Percentiles rank a stretch among this genome's conserved stretches.
Evolutionary conservation across 2,888 invertebrate genomes (phyloP).

Genomic region (Euproctis similis): DNA sequence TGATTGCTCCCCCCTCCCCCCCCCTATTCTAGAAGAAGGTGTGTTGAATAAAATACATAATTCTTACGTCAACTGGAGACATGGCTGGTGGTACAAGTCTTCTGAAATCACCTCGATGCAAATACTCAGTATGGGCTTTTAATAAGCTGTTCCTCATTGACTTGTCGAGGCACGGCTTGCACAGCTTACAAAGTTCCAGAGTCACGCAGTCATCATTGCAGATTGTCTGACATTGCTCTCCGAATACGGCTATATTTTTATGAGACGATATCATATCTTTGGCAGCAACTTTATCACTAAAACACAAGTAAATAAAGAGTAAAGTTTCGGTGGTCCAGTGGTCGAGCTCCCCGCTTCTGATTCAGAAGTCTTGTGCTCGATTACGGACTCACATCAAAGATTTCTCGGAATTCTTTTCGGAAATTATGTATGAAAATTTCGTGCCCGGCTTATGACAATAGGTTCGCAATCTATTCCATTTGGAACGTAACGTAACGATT

Average conservation of each 20-base stretch:
- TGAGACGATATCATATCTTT: slow-evolving; percentile 82
- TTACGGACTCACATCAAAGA: no score
- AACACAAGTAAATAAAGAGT: no score
- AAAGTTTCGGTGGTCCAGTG: no score
- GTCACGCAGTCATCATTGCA: slow-evolving; percentile 77
- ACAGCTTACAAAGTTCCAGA: slow-evolving; percentile 80
- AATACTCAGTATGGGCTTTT: slow-evolving; percentile 85
- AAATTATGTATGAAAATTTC: no score
- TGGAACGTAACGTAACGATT: no score
- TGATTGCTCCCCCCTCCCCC: no score
- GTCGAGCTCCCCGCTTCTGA: no score
- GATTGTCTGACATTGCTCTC: slow-evolving; percentile 76
- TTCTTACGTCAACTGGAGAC: slow-evolving; percentile 35
- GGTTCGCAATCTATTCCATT: no score
- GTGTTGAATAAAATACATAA: neutral
- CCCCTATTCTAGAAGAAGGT: no score
- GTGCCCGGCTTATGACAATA: no score
- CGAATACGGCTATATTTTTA: slow-evolving; percentile 86
- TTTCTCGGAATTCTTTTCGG: no score
- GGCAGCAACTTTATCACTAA: slow-evolving; percentile 56
- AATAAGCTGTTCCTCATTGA: slow-evolving; percentile 76
- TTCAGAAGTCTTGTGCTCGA: no score
- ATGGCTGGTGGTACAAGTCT: slow-evolving; percentile 87
- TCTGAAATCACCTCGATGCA: slow-evolving; percentile 85
- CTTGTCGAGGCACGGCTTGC: slow-evolving; percentile 83